A percentile compares a stretch with the other conserved stretches of the same genome.
Conservation (phyloP, 2,113 vertebrate genomes). For the Thymallus thymallus region DNA sequence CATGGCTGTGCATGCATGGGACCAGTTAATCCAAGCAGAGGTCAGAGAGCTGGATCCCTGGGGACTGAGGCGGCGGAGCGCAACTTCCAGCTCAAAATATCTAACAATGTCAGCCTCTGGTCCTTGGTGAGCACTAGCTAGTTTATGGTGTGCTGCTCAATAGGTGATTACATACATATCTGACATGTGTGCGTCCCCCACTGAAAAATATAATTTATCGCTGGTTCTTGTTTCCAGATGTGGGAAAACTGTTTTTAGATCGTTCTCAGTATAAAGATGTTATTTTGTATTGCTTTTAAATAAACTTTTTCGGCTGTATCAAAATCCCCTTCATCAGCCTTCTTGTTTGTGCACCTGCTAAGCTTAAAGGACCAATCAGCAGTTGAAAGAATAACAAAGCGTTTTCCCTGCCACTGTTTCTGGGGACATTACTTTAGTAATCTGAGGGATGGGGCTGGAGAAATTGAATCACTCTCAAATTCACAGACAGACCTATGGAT, state of each 20-base stretch:
- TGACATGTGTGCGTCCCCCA: not conserved
- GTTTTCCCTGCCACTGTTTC: no score
- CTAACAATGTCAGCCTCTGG: not conserved
- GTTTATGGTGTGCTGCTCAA: slow-evolving; percentile 12
- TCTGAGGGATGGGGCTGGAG: no score
- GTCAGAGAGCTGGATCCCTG: slow-evolving; percentile 27
- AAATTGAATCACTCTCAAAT: no score
- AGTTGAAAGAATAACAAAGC: no score
- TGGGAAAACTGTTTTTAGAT: slow-evolving; percentile 6
- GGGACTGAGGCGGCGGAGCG: not conserved
- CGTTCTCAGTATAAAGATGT: not conserved
- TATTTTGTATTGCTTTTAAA: slow-evolving; percentile 15
- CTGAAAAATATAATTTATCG: slow-evolving; percentile 5
- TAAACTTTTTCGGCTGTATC: not conserved
- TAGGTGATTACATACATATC: slow-evolving; percentile 14
- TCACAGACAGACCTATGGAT: no score
- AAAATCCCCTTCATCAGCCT: slow-evolving; percentile 25
- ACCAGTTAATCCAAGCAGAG: slow-evolving; percentile 38
- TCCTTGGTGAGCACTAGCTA: not conserved
- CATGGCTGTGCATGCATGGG: slow-evolving; percentile 23
- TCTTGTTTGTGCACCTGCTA: slow-evolving; percentile 37
- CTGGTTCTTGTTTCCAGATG: slow-evolving; percentile 14
- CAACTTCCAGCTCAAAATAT: not conserved
- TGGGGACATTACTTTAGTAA: no score
- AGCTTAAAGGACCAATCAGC: slow-evolving; percentile 7